Evolutionary conservation across 2,888 invertebrate genomes (phyloP).

Genomic region (Xanthorhoe designata): DNA sequence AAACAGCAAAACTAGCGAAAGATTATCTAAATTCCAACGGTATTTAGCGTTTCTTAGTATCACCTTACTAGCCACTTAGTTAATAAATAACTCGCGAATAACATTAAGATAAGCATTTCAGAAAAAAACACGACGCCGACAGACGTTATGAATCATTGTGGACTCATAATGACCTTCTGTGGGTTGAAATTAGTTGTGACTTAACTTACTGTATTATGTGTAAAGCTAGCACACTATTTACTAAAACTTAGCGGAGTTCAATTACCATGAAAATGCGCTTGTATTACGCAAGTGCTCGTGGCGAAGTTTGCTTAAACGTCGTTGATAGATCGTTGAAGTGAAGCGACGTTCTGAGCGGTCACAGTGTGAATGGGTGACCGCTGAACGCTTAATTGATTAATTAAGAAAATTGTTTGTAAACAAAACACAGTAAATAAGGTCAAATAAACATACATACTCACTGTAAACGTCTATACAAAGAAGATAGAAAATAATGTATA

Average conservation of each 20-base stretch:
- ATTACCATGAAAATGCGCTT: no score
- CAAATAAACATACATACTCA: no score
- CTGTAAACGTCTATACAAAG: no score
- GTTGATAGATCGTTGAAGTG: no score
- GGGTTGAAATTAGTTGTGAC: conserved; percentile 53
- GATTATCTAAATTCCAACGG: conserved; percentile 41
- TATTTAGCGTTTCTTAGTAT: conserved; percentile 45
- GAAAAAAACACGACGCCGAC: conserved; percentile 52
- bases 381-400: no score
- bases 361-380: no score
- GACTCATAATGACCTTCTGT: conserved; percentile 70
- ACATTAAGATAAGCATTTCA: conserved; percentile 72
- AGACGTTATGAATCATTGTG: conserved; percentile 62
- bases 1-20: conserved; percentile 8
- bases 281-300: no score
- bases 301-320: no score
- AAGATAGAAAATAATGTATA: no score
- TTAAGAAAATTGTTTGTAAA: no score
- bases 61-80: conserved; percentile 48
- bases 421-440: no score
- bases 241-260: not conserved
- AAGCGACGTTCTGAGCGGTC: no score
- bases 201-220: not conserved
- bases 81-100: conserved; percentile 55
- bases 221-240: conserved; percentile 16